These are phyloP conservation scores for Microctonus brassicae DNA, from an alignment of 2,888 invertebrate genomes.

Conservation along the genomic window DNA sequence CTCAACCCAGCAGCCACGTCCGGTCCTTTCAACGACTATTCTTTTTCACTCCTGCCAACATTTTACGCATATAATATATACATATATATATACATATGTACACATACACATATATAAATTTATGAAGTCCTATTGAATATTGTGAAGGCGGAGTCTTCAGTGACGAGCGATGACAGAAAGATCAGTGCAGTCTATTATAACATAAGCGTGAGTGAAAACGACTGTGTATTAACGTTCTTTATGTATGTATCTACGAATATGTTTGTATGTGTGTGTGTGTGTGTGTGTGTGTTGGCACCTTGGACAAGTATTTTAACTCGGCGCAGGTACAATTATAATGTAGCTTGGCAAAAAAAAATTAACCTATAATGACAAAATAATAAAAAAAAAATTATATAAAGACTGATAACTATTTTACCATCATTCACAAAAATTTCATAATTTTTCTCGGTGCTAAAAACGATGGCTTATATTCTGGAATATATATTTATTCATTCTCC, in stretches of 20 bases:
- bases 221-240: background rate
- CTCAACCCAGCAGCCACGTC: slow-evolving; percentile 64
- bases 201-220: background rate
- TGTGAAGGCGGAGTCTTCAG: slow-evolving; percentile 60
- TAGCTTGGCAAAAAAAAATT: background rate
- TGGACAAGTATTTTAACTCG: background rate
- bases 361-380: background rate
- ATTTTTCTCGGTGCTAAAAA: slow-evolving; percentile 60
- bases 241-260: background rate
- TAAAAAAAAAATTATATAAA: background rate
- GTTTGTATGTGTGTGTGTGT: background rate
- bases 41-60: slow-evolving; percentile 22
- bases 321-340: background rate
- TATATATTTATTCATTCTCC: background rate
- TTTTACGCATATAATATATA: background rate
- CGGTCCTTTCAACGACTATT: slow-evolving; percentile 63
- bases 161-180: slow-evolving; percentile 1
- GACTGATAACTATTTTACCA: background rate
- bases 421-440: slow-evolving; percentile 55
- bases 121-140: slow-evolving; percentile 2
- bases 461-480: slow-evolving; percentile 25
- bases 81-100: background rate
- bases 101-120: background rate
- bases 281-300: background rate
- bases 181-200: slow-evolving; percentile 12